phyloP scores from a whole-genome alignment of 2,797 vertebrate genomes.

The Crax fasciolata region DNA sequence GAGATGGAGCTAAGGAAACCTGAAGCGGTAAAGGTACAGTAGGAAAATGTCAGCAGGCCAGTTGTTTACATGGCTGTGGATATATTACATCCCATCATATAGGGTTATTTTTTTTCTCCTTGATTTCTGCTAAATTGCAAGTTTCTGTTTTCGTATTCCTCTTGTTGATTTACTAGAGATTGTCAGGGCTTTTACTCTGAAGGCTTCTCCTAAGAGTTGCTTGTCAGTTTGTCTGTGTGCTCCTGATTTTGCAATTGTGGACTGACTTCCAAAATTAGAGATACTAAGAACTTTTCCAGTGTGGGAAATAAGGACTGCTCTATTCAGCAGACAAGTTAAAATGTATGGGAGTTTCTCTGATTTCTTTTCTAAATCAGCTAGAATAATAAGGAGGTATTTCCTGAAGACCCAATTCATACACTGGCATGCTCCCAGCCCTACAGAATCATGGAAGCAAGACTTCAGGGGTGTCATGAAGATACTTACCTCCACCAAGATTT shows the following conservation, averaged over 20 bases:
- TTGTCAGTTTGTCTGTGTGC: background rate
- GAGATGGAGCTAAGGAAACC: constrained; percentile 21
- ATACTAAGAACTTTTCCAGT: background rate
- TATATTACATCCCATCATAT: constrained; percentile 16
- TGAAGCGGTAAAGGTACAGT: background rate
- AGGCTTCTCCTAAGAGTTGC: background rate
- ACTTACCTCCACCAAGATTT: background rate
- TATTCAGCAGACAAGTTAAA: background rate
- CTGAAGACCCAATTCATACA: background rate
- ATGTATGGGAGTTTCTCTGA: background rate
- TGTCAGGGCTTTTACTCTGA: background rate
- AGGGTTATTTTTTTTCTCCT: constrained; percentile 55
- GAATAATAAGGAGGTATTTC: background rate
- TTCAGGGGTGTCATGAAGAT: background rate
- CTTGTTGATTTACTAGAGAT: background rate
- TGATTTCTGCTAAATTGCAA: constrained; percentile 30
- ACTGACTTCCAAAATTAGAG: background rate
- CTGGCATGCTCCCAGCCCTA: background rate
- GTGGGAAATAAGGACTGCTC: background rate
- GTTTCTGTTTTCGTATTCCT: background rate
- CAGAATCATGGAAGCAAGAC: background rate
- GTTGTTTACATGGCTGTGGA: constrained; percentile 57
- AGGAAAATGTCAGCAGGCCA: constrained; percentile 27
- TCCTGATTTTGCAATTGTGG: background rate
- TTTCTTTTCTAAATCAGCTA: background rate